Evolutionary conservation across 2,797 vertebrate species (phyloP).

Genomic region (Enteromius anoplus): DNA sequence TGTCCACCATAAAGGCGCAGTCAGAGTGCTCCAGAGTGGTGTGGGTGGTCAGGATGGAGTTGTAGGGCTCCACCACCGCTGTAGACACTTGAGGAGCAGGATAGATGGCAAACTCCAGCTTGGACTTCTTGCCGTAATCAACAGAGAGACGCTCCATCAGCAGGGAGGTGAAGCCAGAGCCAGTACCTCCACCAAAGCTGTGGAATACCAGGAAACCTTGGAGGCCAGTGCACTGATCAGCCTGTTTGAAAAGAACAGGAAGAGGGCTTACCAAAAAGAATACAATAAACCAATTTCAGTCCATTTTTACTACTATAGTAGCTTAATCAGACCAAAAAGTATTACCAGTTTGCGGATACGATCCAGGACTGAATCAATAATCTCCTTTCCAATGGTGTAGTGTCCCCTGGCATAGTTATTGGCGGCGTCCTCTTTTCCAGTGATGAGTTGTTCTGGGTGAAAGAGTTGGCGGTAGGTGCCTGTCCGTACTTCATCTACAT

Average conservation of each 20-base stretch:
- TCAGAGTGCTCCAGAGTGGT: conserved; percentile 82
- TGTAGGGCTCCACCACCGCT: conserved; percentile 82
- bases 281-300: neutral
- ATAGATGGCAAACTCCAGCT: conserved; percentile 78
- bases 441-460: conserved; percentile 79
- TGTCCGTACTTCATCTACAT: conserved; percentile 68
- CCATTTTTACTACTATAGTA: too few species aligned
- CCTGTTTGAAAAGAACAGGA: neutral
- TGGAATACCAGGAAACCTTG: conserved; percentile 81
- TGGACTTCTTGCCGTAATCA: conserved; percentile 83
- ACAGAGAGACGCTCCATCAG: conserved; percentile 86
- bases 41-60: conserved; percentile 84
- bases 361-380: conserved; percentile 78
- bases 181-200: conserved; percentile 81
- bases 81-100: conserved; percentile 68
- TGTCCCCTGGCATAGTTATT: conserved; percentile 81
- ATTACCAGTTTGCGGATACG: conserved; percentile 70
- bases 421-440: conserved; percentile 79
- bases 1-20: conserved; percentile 85
- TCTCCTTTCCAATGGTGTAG: conserved; percentile 80
- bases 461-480: conserved; percentile 73
- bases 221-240: conserved; percentile 81
- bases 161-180: conserved; percentile 84
- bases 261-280: neutral
- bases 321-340: neutral